These are phyloP conservation scores for Aradophagus sp. DNA, from an alignment of 1,140 invertebrate genomes.

Conservation along the genomic window DNA sequence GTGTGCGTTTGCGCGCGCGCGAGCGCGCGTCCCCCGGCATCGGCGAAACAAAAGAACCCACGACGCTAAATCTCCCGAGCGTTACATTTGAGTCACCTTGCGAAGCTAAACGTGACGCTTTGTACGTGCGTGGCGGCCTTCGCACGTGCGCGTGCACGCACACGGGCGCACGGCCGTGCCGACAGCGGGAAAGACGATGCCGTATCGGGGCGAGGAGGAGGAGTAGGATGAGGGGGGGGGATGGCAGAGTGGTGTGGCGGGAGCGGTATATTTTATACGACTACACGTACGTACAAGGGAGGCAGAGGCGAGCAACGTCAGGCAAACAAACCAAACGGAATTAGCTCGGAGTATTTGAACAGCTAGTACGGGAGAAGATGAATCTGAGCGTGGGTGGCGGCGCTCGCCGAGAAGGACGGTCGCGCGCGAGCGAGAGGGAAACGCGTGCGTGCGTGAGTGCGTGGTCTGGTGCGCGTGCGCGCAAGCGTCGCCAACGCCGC, in stretches of 20 bases:
- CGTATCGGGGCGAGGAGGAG: conserved; percentile 6
- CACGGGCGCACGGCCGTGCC: neutral
- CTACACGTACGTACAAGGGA: conserved; percentile 48
- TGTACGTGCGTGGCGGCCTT: conserved; percentile 19
- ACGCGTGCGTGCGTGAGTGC: conserved; percentile 24
- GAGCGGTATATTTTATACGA: conserved; percentile 52
- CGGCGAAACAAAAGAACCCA: conserved; percentile 20
- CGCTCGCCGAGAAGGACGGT: conserved; percentile 32
- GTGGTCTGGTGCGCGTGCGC: conserved; percentile 10
- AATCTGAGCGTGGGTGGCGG: conserved; percentile 54
- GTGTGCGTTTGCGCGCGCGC: too few species aligned
- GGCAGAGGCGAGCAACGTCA: conserved; percentile 54
- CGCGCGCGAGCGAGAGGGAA: conserved; percentile 28
- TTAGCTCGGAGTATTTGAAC: conserved; percentile 61
- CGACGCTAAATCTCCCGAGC: conserved; percentile 37
- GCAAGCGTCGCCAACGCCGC: conserved; percentile 4
- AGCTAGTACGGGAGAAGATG: conserved; percentile 56
- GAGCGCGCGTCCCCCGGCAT: too few species aligned
- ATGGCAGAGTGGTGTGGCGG: conserved; percentile 31
- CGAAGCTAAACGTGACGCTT: conserved; percentile 16
- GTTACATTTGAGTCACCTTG: conserved; percentile 48
- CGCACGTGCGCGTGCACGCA: conserved; percentile 4
- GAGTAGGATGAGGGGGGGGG: too few species aligned
- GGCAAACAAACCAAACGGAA: conserved; percentile 61
- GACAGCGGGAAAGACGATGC: conserved; percentile 4